phyloP scores from a whole-genome alignment of 2,797 vertebrate species.

The Lagorchestes hirsutus region DNA sequence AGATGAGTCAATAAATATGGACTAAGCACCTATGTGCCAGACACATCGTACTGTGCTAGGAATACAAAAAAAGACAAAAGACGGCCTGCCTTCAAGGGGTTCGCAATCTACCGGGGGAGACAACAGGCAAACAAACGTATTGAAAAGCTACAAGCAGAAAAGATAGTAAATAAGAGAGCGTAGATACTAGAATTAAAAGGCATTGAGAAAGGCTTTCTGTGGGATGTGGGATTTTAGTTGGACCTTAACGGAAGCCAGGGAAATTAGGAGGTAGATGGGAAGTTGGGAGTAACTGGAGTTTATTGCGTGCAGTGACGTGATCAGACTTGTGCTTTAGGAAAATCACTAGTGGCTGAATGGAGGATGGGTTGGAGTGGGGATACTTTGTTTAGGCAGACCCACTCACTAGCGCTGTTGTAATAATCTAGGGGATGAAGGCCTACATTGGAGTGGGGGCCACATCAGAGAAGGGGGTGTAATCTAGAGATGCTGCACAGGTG shows the following conservation, averaged over 20 bases:
- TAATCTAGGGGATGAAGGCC: no score
- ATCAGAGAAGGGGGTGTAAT: neutral
- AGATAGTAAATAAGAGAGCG: neutral
- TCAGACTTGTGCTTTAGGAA: neutral
- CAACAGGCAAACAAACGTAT: no score
- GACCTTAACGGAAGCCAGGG: neutral
- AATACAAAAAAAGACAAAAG: neutral
- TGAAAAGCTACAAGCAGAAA: neutral
- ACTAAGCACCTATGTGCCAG: no score
- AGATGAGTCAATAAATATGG: no score
- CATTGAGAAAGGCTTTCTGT: neutral
- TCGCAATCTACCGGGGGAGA: no score
- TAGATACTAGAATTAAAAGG: neutral
- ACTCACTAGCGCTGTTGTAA: accelerated
- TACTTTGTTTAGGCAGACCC: neutral
- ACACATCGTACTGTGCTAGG: no score
- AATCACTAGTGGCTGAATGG: neutral
- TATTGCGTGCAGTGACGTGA: no score
- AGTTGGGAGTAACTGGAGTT: no score
- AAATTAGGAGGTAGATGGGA: no score
- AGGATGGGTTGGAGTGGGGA: no score
- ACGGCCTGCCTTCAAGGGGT: neutral
- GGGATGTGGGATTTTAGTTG: neutral
- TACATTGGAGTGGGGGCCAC: no score
- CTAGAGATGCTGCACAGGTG: neutral